Conservation (phyloP, 2,888 invertebrate species). For the Nymphalis polychloros region DNA sequence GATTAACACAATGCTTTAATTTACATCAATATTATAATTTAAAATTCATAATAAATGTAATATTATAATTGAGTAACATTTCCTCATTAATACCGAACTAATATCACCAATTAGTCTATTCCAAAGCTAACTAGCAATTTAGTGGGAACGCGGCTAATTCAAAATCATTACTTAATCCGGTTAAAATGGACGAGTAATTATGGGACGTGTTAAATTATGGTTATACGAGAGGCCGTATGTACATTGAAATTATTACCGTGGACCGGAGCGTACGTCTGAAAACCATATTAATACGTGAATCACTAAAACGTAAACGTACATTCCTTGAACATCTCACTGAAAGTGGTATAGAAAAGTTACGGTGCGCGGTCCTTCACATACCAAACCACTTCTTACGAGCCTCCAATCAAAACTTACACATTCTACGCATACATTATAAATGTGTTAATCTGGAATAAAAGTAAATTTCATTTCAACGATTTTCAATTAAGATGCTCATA, state of each 20-base stretch:
- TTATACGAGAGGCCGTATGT: neutral
- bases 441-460: no score
- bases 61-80: neutral
- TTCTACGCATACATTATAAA: no score
- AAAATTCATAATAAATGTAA: neutral
- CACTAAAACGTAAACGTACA: neutral
- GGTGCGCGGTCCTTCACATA: no score
- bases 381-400: no score
- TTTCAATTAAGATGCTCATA: no score
- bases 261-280: neutral
- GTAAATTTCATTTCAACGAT: no score
- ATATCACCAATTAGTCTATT: constrained; percentile 8
- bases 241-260: neutral
- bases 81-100: constrained; percentile 3
- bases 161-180: constrained; percentile 13
- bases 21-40: no score
- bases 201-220: neutral
- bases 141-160: constrained; percentile 7
- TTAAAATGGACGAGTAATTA: constrained; percentile 13
- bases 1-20: no score
- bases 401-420: no score
- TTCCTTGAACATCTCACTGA: no score
- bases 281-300: neutral
- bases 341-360: no score
- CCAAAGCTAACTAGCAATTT: constrained; percentile 8